Conservation (phyloP, 2,797 vertebrate genomes). For the Chelidonichthys spinosus region DNA sequence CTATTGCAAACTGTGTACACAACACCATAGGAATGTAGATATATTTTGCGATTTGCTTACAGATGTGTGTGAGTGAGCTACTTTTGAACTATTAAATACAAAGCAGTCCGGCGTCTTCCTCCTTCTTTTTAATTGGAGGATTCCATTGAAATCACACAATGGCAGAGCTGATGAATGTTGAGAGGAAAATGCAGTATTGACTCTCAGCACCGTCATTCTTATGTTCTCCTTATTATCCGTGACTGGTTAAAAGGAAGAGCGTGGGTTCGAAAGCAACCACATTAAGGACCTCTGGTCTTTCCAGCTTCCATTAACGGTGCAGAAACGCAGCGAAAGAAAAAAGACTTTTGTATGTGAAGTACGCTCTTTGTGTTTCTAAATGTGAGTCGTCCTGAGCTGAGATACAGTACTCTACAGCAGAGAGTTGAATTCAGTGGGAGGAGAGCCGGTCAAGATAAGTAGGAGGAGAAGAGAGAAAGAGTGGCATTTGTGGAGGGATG, state of each 20-base stretch:
- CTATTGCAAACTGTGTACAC: constrained; percentile 61
- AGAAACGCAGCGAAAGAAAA: constrained; percentile 15
- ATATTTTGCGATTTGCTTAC: constrained; percentile 33
- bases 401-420: not conserved
- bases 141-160: not conserved
- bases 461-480: constrained; percentile 14
- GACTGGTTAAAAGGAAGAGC: constrained; percentile 25
- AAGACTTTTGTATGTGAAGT: constrained; percentile 5
- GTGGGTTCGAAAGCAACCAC: constrained; percentile 18
- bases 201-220: constrained; percentile 12
- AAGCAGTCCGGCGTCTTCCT: constrained; percentile 48
- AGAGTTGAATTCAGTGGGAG: not conserved
- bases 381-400: constrained; percentile 23
- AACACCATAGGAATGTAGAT: constrained; percentile 52
- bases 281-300: constrained; percentile 17
- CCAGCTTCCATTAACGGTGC: constrained; percentile 38
- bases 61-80: constrained; percentile 58
- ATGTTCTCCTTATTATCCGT: constrained; percentile 27
- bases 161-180: constrained; percentile 8
- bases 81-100: constrained; percentile 70
- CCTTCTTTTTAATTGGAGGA: constrained; percentile 7
- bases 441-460: constrained; percentile 22
- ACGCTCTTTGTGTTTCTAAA: constrained; percentile 24
- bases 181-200: constrained; percentile 29
- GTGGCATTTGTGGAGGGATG: constrained; percentile 39